A percentile compares a stretch with the other conserved stretches of the same genome.
phyloP scores from a whole-genome alignment of 2,113 vertebrate genomes.

The Dascyllus trimaculatus region DNA sequence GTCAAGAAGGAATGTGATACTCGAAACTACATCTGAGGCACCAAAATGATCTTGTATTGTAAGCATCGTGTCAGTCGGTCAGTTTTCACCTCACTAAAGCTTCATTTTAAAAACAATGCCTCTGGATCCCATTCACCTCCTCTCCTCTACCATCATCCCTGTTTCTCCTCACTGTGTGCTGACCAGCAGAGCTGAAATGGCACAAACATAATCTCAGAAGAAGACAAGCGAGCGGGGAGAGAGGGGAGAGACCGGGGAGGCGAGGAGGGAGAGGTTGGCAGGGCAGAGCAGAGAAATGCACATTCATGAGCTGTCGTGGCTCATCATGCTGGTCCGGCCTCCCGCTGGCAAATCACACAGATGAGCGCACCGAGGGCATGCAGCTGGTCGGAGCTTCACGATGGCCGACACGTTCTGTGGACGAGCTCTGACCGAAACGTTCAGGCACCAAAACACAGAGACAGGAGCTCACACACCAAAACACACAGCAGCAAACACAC shows the following conservation, averaged over 20 bases:
- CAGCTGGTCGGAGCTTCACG: conserved; percentile 25
- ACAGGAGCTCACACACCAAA: neutral
- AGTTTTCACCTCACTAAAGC: no score
- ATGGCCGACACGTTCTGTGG: neutral
- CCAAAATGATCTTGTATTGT: no score
- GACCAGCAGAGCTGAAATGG: conserved; percentile 28
- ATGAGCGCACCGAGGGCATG: conserved; percentile 31
- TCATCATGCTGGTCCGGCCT: conserved; percentile 24
- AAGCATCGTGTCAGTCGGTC: no score
- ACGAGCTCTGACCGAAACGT: conserved; percentile 8
- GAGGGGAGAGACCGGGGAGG: neutral
- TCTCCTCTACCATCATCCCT: neutral
- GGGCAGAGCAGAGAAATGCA: conserved; percentile 27
- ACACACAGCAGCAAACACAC: neutral
- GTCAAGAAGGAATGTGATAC: no score
- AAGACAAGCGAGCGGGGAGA: neutral
- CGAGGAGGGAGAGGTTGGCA: neutral
- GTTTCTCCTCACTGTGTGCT: conserved; percentile 16
- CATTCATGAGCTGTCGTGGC: conserved; percentile 42
- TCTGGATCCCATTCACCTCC: neutral
- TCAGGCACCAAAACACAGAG: neutral
- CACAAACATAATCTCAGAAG: conserved; percentile 20
- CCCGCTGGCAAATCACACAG: conserved; percentile 44
- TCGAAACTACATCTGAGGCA: no score
- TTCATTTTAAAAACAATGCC: neutral